Evolutionary conservation across 2,113 vertebrate species (phyloP).

Genomic region (Mustela lutreola): DNA sequence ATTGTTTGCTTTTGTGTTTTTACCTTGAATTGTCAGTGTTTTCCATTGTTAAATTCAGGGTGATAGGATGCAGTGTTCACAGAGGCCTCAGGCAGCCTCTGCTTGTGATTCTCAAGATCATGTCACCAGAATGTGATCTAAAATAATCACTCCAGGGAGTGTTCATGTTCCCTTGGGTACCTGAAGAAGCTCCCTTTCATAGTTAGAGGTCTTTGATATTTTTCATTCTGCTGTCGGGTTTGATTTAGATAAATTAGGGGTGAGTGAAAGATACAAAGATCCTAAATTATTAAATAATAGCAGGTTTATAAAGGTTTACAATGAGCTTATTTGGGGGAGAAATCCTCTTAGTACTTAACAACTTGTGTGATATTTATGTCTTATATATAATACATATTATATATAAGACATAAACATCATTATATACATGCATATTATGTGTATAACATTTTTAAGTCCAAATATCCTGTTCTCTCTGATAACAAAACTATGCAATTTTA

Average conservation of each 20-base stretch:
- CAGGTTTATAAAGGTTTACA: neutral
- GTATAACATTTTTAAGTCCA: neutral
- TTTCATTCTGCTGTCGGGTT: neutral
- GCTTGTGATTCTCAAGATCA: neutral
- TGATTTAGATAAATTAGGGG: neutral
- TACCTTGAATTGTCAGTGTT: neutral
- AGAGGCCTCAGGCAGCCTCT: neutral
- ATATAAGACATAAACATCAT: too few relatives aligned
- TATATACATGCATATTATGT: neutral
- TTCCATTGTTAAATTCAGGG: neutral
- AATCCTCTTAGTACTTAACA: neutral
- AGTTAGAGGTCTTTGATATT: neutral
- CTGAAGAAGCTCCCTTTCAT: neutral
- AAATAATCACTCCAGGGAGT: neutral
- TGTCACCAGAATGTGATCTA: neutral
- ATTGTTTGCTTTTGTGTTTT: neutral
- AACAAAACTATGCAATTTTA: neutral
- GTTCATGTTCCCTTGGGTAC: neutral
- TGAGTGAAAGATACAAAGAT: neutral
- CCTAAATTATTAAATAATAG: constrained; percentile 16
- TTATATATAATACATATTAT: too few relatives aligned
- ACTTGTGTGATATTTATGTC: neutral
- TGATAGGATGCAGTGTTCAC: neutral
- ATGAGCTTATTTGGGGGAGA: neutral
- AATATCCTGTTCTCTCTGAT: neutral